Evolutionary conservation across 2,113 vertebrate species (phyloP), one percentile per base, ranked within the genome.

Genomic region (Colaptes auratus): DNA sequence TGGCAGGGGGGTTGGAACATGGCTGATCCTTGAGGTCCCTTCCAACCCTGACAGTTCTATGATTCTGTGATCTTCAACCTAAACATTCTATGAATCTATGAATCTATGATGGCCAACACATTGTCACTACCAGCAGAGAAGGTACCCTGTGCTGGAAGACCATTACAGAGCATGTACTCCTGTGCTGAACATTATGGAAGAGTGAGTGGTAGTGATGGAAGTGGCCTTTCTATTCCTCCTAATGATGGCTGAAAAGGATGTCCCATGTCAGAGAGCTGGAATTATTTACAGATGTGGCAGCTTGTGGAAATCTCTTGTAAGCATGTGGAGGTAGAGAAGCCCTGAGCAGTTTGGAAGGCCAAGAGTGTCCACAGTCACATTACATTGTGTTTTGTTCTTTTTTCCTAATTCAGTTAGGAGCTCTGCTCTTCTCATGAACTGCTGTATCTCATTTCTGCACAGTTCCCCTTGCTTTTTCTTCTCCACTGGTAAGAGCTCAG

Each of bases 281-380:
- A 82, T 86, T 85, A 82, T n/a, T 89, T 86, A 56, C 65, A 84
- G 72, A 64, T 96, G 56, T 52, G 87, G 16, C 42, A 64, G 76
- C 36, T 31, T 60, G 48, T 74, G 64, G 78, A 94, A 92, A 44
- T 42, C 39, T 77, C 71, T 79, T 89, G 3, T 65, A 53, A 81
- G 30, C 50, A 25, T 71, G 33, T 72, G 82, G 67, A 90, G 90
- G 60, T 8, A 78, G 44, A 78, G 56, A 59, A 85, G 59, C 70
- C 50, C 35, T 55, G 74, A 66, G 13, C 10, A 42, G 23, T 67
- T 67, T 89, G 46, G 28, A 89, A 92, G 76, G 12, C 70, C 25
- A 81, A 82, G 50, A 52, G 44, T 82, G 13, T 36, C 60, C 63
- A 61, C 21, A 31, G 15, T 66, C 64, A 52, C 27, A 52, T 52